phyloP scores from a whole-genome alignment of 1,140 invertebrate genomes.

The Melitaea cinxia region DNA sequence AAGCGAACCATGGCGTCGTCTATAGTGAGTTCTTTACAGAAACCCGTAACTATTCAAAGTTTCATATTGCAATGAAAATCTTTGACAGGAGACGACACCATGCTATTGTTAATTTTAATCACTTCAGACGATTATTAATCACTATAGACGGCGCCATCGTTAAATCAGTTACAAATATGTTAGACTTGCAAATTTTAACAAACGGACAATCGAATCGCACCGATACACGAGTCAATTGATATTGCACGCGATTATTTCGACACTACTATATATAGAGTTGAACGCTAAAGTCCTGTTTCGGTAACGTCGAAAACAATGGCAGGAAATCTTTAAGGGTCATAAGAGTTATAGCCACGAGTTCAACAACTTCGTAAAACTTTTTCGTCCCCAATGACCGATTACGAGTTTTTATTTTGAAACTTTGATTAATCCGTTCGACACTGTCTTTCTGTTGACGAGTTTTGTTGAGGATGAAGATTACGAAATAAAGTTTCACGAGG shows the following conservation, averaged over 20 bases:
- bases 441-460: background rate
- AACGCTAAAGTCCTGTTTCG: conserved; percentile 36
- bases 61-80: too few relatives aligned
- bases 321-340: conserved; percentile 49
- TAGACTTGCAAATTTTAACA: too few relatives aligned
- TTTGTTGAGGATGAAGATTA: background rate
- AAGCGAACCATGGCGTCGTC: too few relatives aligned
- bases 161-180: conserved; percentile 25
- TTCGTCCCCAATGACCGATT: background rate
- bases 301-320: conserved; percentile 50
- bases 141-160: too few relatives aligned
- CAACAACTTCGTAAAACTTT: conserved; percentile 35
- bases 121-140: too few relatives aligned
- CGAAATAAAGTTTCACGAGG: background rate
- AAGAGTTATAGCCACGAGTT: conserved; percentile 26
- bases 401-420: conserved; percentile 1
- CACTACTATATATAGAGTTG: conserved; percentile 23
- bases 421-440: conserved; percentile 1
- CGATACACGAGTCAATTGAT: conserved; percentile 26
- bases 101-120: too few relatives aligned
- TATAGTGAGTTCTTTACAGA: too few relatives aligned
- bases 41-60: too few relatives aligned
- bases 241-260: conserved; percentile 32
- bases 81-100: too few relatives aligned
- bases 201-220: conserved; percentile 25